Percentiles rank a stretch among this genome's conserved stretches.
These are phyloP conservation scores for Theristus sp. DNA, from an alignment of 2,888 invertebrate genomes.

Conservation along the genomic window DNA sequence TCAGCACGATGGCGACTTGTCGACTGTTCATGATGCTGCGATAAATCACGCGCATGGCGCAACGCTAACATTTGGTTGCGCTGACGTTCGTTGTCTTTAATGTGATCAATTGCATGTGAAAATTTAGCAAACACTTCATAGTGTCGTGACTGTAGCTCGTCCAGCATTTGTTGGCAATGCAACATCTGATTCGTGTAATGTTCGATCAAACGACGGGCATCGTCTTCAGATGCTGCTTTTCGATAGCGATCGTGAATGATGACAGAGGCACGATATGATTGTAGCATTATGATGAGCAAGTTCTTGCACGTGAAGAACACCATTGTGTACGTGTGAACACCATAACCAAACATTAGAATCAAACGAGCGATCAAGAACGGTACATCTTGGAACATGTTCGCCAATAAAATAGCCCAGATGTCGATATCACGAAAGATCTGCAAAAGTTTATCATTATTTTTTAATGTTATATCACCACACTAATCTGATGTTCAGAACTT, in stretches of 20 bases:
- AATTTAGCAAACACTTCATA: background rate
- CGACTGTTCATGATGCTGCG: background rate
- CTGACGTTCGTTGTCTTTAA: no score
- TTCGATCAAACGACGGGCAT: background rate
- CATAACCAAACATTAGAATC: slow-evolving; percentile 64
- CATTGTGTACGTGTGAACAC: slow-evolving; percentile 80
- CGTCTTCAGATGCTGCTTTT: background rate
- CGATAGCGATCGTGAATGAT: slow-evolving; percentile 5
- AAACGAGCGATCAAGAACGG: slow-evolving; percentile 38
- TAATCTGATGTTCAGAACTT: no score
- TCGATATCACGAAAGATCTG: slow-evolving; percentile 28
- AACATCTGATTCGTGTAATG: slow-evolving; percentile 1
- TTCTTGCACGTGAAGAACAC: slow-evolving; percentile 87
- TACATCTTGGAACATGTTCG: slow-evolving; percentile 34
- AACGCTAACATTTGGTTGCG: background rate
- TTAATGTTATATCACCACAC: no score
- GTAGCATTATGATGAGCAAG: slow-evolving; percentile 64
- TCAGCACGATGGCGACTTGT: background rate
- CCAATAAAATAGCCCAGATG: slow-evolving; percentile 34
- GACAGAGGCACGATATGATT: slow-evolving; percentile 43
- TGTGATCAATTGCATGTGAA: background rate
- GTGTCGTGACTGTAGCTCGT: background rate
- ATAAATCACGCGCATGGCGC: no score
- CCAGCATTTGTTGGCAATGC: slow-evolving; percentile 5
- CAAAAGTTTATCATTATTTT: background rate